These are phyloP conservation scores for Zygogramma bicolorata DNA, from an alignment of 2,888 invertebrate species.

Conservation along the genomic window DNA sequence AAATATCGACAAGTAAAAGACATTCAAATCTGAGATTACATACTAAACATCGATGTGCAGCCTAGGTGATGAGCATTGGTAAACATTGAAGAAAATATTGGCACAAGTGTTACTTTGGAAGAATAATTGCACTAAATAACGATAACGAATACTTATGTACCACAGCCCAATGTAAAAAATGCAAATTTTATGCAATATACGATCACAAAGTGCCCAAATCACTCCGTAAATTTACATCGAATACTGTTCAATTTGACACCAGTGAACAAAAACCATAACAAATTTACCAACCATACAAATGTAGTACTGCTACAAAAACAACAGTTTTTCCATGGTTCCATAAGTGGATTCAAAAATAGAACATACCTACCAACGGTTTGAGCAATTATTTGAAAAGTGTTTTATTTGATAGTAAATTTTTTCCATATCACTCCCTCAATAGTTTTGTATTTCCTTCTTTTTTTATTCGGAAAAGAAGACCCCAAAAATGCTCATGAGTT, in stretches of 20 bases:
- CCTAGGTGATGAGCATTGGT: conserved; percentile 42
- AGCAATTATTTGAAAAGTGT: too few relatives aligned
- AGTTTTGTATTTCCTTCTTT: too few relatives aligned
- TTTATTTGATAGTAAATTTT: too few relatives aligned
- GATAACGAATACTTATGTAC: conserved; percentile 53
- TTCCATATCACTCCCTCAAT: too few relatives aligned
- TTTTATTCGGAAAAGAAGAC: too few relatives aligned
- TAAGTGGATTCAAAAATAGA: not conserved
- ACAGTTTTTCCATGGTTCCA: not conserved
- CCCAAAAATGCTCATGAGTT: too few relatives aligned
- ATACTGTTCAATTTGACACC: conserved; percentile 19
- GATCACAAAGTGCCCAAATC: conserved; percentile 60
- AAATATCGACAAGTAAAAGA: not conserved
- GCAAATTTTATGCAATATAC: conserved; percentile 48
- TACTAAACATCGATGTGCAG: conserved; percentile 32
- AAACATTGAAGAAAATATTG: conserved; percentile 49
- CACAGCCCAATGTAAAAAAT: conserved; percentile 60
- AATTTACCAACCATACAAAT: not conserved
- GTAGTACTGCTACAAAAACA: too few relatives aligned
- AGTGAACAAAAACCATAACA: not conserved
- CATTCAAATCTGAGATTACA: conserved; percentile 19
- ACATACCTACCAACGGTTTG: too few relatives aligned
- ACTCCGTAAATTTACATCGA: conserved; percentile 48
- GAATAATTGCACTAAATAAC: conserved; percentile 50
- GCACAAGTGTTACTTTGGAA: conserved; percentile 51